Evolutionary conservation across 2,888 invertebrate species (phyloP).

Genomic region (Leptura quadrifasciata): DNA sequence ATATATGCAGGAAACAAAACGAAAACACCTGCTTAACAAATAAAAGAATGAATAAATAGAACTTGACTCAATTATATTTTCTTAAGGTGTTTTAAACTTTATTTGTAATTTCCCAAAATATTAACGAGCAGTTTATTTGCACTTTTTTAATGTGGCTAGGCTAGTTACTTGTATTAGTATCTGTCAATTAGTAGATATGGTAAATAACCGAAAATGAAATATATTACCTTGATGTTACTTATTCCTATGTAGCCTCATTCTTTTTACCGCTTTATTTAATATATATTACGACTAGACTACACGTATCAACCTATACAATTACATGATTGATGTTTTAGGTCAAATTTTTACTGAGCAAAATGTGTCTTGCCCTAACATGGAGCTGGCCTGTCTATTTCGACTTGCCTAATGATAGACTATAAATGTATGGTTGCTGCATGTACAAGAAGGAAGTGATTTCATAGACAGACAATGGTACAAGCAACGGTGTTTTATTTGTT

Average conservation of each 20-base stretch:
- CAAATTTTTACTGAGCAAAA: slow-evolving; percentile 40
- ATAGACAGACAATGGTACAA: slow-evolving; percentile 31
- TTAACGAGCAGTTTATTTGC: no score
- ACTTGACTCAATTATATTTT: no score
- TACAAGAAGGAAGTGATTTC: slow-evolving; percentile 46
- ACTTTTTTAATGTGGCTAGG: no score
- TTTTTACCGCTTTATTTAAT: not conserved
- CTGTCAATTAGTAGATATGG: not conserved
- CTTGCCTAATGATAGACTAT: slow-evolving; percentile 48
- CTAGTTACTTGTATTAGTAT: not conserved
- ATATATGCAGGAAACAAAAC: no score
- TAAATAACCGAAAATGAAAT: not conserved
- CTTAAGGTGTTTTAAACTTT: no score
- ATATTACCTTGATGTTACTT: not conserved
- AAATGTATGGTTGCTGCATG: slow-evolving; percentile 37
- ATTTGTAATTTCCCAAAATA: no score
- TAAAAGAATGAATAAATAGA: no score
- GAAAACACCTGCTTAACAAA: no score
- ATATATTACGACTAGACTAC: not conserved
- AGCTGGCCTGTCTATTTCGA: slow-evolving; percentile 40
- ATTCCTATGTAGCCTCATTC: not conserved
- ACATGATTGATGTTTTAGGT: slow-evolving; percentile 53
- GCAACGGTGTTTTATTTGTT: slow-evolving; percentile 47
- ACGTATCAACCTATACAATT: not conserved
- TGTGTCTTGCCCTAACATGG: slow-evolving; percentile 47